These are phyloP conservation scores for Ectemnius lituratus DNA, from an alignment of 2,888 invertebrate species.

Conservation along the genomic window DNA sequence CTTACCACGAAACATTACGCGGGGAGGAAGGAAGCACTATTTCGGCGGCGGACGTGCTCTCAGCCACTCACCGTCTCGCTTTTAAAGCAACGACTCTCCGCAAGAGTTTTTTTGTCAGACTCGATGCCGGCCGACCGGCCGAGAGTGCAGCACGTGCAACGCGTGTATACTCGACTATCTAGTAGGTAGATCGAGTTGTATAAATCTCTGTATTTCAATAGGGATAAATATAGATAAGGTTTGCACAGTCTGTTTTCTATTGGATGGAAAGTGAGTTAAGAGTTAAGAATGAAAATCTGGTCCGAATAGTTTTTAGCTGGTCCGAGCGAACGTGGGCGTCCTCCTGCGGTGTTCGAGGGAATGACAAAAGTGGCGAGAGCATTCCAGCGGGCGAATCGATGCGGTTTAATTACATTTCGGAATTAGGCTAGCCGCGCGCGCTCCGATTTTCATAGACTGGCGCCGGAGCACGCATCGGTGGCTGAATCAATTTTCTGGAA, in stretches of 20 bases:
- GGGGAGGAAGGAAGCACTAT: conserved; percentile 36
- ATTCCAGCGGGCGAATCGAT: conserved; percentile 33
- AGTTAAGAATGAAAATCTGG: too few species aligned
- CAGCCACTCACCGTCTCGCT: conserved; percentile 22
- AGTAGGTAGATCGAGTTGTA: too few species aligned
- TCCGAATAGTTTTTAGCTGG: too few species aligned
- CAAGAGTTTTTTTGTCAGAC: neutral
- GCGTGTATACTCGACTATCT: too few species aligned
- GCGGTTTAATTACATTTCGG: conserved; percentile 43
- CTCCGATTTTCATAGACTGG: too few species aligned
- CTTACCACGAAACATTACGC: conserved; percentile 1
- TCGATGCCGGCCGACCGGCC: too few species aligned
- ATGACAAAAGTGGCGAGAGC: conserved; percentile 23
- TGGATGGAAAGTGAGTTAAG: too few species aligned
- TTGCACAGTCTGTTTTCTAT: too few species aligned
- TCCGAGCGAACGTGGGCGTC: too few species aligned
- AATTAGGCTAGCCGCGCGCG: conserved; percentile 33
- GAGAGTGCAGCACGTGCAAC: too few species aligned
- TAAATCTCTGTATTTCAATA: too few species aligned
- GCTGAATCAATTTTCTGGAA: conserved; percentile 44
- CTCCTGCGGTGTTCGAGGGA: conserved; percentile 17
- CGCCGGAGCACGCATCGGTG: conserved; percentile 9
- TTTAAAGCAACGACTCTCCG: conserved; percentile 19
- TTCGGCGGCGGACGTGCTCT: conserved; percentile 43
- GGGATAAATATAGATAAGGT: too few species aligned